Conservation (phyloP, 2,888 invertebrate genomes). For the Drosophila longiperda region DNA sequence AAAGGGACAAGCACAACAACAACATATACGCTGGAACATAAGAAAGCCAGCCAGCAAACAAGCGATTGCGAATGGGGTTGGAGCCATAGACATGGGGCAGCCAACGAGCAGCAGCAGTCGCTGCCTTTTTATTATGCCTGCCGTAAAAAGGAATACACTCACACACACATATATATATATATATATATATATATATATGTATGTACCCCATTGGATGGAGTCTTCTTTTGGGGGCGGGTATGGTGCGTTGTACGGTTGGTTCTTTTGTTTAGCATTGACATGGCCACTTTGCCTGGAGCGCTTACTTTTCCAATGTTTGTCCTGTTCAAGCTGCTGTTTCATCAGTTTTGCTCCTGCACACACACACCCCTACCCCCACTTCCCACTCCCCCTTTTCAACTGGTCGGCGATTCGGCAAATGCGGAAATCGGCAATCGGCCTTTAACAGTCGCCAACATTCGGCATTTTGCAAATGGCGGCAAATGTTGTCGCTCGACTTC, state of each 20-base stretch:
- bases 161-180: neutral
- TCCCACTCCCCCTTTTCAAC: constrained; percentile 25
- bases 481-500: constrained; percentile 9
- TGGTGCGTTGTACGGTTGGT: constrained; percentile 40
- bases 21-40: constrained; percentile 60
- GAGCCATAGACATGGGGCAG: constrained; percentile 57
- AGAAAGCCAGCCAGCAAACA: constrained; percentile 77
- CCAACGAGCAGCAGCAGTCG: constrained; percentile 51
- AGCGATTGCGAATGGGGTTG: constrained; percentile 66
- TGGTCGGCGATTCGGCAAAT: constrained; percentile 32
- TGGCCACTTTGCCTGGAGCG: constrained; percentile 82
- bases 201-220: constrained; percentile 42
- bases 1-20: constrained; percentile 65
- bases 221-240: constrained; percentile 4
- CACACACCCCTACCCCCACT: neutral
- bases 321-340: constrained; percentile 65
- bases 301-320: constrained; percentile 70
- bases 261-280: constrained; percentile 83
- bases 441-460: constrained; percentile 26
- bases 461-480: constrained; percentile 37
- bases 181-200: neutral
- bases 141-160: neutral
- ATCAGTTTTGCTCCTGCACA: neutral
- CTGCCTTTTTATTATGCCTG: constrained; percentile 8
- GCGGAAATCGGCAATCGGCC: constrained; percentile 27